Conservation (phyloP, 2,113 vertebrate genomes). For the Solea solea region DNA sequence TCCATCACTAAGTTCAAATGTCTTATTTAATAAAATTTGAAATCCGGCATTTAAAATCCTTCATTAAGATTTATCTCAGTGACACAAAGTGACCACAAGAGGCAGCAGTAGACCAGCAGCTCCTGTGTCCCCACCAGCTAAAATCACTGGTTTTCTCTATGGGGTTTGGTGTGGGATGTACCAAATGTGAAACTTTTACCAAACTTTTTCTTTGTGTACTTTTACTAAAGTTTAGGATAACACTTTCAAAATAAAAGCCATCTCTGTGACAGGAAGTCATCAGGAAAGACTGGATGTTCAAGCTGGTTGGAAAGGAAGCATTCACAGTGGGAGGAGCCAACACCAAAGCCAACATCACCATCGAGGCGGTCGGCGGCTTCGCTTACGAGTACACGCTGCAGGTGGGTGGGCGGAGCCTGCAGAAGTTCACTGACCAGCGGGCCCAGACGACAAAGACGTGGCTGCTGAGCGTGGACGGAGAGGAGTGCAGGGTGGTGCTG, state of each 20-base stretch:
- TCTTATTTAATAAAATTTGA: too few relatives aligned
- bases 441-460: constrained; percentile 90
- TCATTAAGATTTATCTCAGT: too few relatives aligned
- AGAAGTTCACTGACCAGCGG: constrained; percentile 88
- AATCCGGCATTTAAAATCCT: too few relatives aligned
- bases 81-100: too few relatives aligned
- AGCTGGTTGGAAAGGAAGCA: constrained; percentile 93
- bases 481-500: constrained; percentile 88
- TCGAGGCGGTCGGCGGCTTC: constrained; percentile 91
- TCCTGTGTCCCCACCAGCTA: too few relatives aligned
- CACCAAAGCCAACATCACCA: constrained; percentile 89
- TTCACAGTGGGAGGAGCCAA: constrained; percentile 86
- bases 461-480: constrained; percentile 85
- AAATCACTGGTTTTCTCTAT: too few relatives aligned
- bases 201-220: not conserved
- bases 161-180: too few relatives aligned
- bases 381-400: constrained; percentile 94
- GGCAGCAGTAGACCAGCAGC: too few relatives aligned
- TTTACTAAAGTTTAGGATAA: not conserved
- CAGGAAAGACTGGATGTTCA: constrained; percentile 97
- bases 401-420: constrained; percentile 90
- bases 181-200: too few relatives aligned
- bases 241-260: not conserved
- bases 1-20: too few relatives aligned
- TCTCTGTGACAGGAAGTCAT: constrained; percentile 84